phyloP scores from a whole-genome alignment of 2,113 vertebrate species.

The Macquaria australasica region DNA sequence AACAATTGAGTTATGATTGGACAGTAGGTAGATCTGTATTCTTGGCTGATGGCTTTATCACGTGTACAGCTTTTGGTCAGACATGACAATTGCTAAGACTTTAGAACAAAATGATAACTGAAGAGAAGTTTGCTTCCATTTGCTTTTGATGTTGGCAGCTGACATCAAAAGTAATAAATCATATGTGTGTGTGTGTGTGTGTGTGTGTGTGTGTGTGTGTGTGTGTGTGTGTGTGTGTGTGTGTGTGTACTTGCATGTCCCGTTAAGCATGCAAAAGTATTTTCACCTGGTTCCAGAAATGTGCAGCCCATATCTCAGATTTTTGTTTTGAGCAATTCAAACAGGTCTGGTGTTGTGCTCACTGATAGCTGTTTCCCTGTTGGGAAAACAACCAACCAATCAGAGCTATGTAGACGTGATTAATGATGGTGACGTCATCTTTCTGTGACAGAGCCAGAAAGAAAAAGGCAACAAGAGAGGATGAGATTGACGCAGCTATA shows the following conservation, averaged over 20 bases:
- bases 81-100: conserved; percentile 15
- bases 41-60: conserved; percentile 54
- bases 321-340: neutral
- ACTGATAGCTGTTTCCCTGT: too few relatives aligned
- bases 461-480: neutral
- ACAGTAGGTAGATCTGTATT: conserved; percentile 35
- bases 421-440: neutral
- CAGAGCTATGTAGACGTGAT: neutral
- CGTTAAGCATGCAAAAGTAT: neutral
- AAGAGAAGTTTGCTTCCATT: conserved; percentile 18
- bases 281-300: neutral
- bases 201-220: neutral
- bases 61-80: conserved; percentile 39
- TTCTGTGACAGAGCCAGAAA: neutral
- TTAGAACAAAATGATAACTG: conserved; percentile 30
- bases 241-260: neutral
- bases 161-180: conserved; percentile 2
- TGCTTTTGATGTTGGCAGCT: conserved; percentile 26
- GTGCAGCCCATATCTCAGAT: neutral
- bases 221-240: neutral
- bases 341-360: neutral
- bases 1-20: conserved; percentile 50
- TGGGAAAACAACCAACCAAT: neutral
- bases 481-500: neutral
- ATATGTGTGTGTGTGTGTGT: neutral